Evolutionary conservation across 2,797 vertebrate genomes (phyloP), one percentile per base, ranked within the genome.

Genomic region (Mareca penelope): DNA sequence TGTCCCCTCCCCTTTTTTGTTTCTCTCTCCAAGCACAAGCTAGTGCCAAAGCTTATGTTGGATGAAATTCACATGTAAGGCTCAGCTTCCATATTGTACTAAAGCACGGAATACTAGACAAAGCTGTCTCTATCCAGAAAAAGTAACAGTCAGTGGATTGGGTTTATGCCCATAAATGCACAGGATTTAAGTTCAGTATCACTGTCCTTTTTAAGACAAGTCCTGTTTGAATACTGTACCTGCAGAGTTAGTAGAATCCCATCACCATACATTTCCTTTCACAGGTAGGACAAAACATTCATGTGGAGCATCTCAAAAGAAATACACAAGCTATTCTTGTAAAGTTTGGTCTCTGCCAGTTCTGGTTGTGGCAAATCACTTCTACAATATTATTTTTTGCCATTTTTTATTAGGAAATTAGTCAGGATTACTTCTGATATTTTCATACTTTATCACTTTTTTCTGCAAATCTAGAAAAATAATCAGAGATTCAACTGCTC

Each of bases 101-200:
- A 10, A 81, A 68, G 48, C 18, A 52, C 80, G 40, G 35, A 67
- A 57, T 42, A 46, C 56, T 39, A 64, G 6, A 39, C 16, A 55
- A 14, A 50, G 28, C 50, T 44, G 4, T 85, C 46, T n/a, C 28
- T 21, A 16, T 9, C 18, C 35, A 37, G 28, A 18, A 39, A 13
- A 2, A 0, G 7, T 16, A 12, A 0, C 17, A 22, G 55, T 12
- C 28, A 13, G 9, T 1, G 37, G 24, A 31, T 37, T 31, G 1
- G 69, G 61, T 40, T 69, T 4, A 21, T 26, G 40, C 6, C 60
- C 12, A 5, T 33, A 60, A 48, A 19, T 14, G 17, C 22, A 15
- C 9, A 39, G 50, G 44, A 23, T 16, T 71, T 46, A 29, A 56
- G 40, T 6, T 55, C 23, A 63, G 24, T 31, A 24, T 42, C 26